Evolutionary conservation across 1,140 invertebrate species (phyloP), one percentile per base, ranked within the genome.

Genomic region (Diorhabda carinulata): DNA sequence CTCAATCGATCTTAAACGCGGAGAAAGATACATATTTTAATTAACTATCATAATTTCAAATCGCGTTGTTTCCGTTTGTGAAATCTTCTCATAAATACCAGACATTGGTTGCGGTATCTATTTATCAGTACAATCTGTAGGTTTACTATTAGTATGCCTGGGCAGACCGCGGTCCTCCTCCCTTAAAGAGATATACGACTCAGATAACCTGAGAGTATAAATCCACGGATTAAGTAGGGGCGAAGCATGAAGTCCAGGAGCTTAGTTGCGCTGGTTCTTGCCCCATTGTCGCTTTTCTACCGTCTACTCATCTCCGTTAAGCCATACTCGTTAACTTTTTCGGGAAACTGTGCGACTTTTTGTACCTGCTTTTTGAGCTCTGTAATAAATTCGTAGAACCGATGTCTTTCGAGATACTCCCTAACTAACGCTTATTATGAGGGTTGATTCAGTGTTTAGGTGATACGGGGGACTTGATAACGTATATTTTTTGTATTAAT

Each of bases 101-200:
- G 66, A 77, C 78, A 79, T 79, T 76, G 76, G 74, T 69, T 76
- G 76, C 73, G 76, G 76, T 79, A 78, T 74, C 78, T 79, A 79
- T 80, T 80, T 80, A 80, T 79, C 77, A 79, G 78, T 65, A 73
- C 74, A 80, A 80, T 80, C 78, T 79, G 78, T 75, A 79, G 78
- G 74, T 77, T 78, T 77, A 75, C 75, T 78, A 80, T 80, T 80
- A 80, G 78, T 79, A 80, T 80, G 78, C 78, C 75, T 66, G 68
- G 77, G 73, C 73, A 75, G 74, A 75, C 78, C 74, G 73, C 78
- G 77, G 76, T 76, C 77, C 77, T 75, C 76, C n/a, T 52, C 47
- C 47, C 47, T 52, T 66, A 70, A 70, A 76, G 75, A 80, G 78
- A 80, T 80, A 80, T 80, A 80, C 78, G 78, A 73, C 76, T 69